Evolutionary conservation across 2,888 invertebrate species (phyloP).

Genomic region (Lycophotia porphyrea): DNA sequence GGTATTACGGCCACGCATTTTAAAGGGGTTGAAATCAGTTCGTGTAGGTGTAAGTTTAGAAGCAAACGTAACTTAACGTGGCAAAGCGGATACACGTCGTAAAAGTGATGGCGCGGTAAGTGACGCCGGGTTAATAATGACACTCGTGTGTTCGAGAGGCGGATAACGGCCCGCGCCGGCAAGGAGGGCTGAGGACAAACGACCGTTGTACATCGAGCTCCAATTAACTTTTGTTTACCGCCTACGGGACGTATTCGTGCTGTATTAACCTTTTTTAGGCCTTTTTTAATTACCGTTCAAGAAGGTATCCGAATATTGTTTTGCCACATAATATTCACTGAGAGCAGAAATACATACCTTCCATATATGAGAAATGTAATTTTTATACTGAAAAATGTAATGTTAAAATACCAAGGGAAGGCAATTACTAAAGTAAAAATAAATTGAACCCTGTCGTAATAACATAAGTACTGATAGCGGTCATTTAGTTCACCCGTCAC

Average conservation of each 20-base stretch:
- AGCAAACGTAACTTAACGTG: constrained; percentile 70
- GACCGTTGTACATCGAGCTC: constrained; percentile 45
- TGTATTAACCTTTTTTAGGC: constrained; percentile 21
- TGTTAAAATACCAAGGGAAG: background rate
- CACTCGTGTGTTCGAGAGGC: constrained; percentile 66
- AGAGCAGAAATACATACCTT: background rate
- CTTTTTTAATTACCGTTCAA: constrained; percentile 38
- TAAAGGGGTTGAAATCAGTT: constrained; percentile 70
- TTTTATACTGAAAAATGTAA: background rate
- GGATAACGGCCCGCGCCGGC: constrained; percentile 58
- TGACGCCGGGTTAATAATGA: constrained; percentile 69
- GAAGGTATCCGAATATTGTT: background rate
- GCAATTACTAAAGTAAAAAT: constrained; percentile 17
- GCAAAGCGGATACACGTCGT: constrained; percentile 78
- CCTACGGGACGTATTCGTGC: constrained; percentile 24
- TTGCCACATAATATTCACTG: background rate
- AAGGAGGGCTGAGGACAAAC: constrained; percentile 44
- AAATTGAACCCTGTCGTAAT: constrained; percentile 53
- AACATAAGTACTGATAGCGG: constrained; percentile 65
- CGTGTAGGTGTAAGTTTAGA: constrained; percentile 70
- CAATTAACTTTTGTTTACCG: constrained; percentile 61
- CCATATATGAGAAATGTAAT: no score
- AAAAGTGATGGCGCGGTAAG: constrained; percentile 78
- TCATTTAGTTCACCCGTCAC: constrained; percentile 70
- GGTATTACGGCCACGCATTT: constrained; percentile 45